Base-by-base conservation (phyloP, 2,888 invertebrate species). In the Ophion ventricosus region DNA sequence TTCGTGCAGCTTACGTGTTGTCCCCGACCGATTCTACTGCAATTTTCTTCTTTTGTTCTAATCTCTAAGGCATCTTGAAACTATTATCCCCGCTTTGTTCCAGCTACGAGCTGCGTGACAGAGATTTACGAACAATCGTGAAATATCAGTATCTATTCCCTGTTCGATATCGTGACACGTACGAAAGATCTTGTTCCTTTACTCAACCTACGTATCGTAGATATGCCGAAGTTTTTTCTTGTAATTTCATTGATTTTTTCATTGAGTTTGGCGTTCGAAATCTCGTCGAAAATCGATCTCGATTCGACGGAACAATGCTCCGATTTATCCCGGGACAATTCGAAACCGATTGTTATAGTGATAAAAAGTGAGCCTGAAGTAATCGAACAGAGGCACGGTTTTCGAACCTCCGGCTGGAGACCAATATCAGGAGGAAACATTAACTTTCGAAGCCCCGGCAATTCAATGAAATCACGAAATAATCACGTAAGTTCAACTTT, bases 241-340 rank as follows among this genome's bases (percentile, higher is more conserved):
- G 20, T 61, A 20, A 35, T 78, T 82, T 74, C 78, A 14, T 73
- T 82, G 25, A 14, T 84, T 69, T 63, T 67, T 17, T 57, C 64
- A 26, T 14, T 72, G 23, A 66, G 29, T 23, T 43, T 67, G 14
- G 78, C 79, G 10, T 8, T 82, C 40, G 73, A 86, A 74, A 77
- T 90, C 59, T 89, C 89, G 0, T 88, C 90, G n/a, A 88, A 89
- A 72, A 86, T 91, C 35, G 87, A 86, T 49, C 80, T 91, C 4
- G 87, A 84, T n/a, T 86, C 86, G 25, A 61, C 80, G 4, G 87
- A 88, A 64, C 49, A 64, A 57, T 76, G 73, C 40, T 54, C 61
- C 2, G 66, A 81, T 54, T 66, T 59, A 7, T 20, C 77, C 14
- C 11, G 77, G n/a, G 63, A 23, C 54, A 49, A 74, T 29, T 40